phyloP scores from a whole-genome alignment of 2,888 invertebrate genomes.

The Nephrotoma flavescens region DNA sequence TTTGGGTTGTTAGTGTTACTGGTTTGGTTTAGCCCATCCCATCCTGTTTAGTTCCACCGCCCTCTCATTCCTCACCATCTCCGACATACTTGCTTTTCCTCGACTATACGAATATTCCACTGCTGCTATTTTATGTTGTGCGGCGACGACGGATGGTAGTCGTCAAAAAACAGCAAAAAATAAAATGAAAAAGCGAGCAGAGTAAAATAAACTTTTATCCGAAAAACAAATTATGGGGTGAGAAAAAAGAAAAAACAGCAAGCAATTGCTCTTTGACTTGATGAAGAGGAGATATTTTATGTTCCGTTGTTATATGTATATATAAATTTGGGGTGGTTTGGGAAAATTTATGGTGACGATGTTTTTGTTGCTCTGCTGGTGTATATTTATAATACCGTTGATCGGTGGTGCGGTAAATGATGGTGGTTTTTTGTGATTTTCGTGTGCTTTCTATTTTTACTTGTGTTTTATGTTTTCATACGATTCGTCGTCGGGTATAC shows the following conservation, averaged over 20 bases:
- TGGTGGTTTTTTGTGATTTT: not conserved
- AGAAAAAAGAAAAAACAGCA: not conserved
- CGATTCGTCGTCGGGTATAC: not conserved
- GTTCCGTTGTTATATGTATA: not conserved
- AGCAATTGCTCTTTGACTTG: slow-evolving; percentile 3
- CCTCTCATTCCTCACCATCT: not conserved
- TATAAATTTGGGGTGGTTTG: not conserved
- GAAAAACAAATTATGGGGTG: not conserved
- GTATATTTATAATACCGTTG: not conserved
- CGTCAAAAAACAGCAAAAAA: not conserved
- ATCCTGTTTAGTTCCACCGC: not conserved
- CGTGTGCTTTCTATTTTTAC: not conserved
- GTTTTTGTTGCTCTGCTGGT: not conserved
- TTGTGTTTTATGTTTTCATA: not conserved
- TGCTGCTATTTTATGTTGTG: not conserved
- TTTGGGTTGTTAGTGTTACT: not conserved
- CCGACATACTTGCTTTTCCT: not conserved
- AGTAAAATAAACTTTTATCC: not conserved
- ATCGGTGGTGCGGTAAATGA: not conserved
- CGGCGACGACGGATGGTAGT: not conserved
- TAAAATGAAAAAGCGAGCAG: not conserved
- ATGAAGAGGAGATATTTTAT: not conserved
- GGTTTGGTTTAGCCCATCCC: not conserved
- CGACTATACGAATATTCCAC: not conserved
- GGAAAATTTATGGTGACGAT: not conserved